phyloP scores from a whole-genome alignment of 1,140 invertebrate species.

The Diachasma alloeum region DNA sequence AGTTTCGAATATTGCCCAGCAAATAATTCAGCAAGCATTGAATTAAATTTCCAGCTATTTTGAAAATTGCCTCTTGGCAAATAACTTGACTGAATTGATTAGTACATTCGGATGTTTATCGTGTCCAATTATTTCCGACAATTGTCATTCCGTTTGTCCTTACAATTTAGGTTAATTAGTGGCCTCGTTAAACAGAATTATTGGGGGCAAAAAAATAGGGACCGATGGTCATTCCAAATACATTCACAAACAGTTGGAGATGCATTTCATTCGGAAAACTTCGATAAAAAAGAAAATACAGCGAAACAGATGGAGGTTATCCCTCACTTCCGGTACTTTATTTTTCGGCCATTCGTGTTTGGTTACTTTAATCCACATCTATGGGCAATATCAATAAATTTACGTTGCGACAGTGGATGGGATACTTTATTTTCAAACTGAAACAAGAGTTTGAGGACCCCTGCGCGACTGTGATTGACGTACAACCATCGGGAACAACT shows the following conservation, averaged over 20 bases:
- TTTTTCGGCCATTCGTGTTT: neutral
- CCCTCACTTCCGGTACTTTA: conserved; percentile 1
- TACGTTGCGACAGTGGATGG: neutral
- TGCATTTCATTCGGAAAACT: neutral
- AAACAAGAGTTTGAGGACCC: neutral
- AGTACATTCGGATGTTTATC: too few species aligned
- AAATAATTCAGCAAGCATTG: neutral
- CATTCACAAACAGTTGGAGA: neutral
- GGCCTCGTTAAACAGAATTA: neutral
- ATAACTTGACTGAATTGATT: neutral
- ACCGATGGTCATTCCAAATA: neutral
- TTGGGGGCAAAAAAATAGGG: neutral
- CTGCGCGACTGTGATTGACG: neutral
- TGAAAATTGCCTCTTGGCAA: neutral
- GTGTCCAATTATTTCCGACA: too few species aligned
- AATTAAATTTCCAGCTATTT: neutral
- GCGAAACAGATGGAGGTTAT: neutral
- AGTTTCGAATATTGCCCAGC: neutral
- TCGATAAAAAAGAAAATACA: neutral
- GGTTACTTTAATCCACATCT: conserved; percentile 5
- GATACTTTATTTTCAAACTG: neutral
- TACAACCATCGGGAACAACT: neutral
- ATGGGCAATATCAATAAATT: conserved; percentile 1
- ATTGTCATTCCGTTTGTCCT: neutral
- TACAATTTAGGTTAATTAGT: neutral